Evolutionary conservation across 2,113 vertebrate species (phyloP).

Genomic region (Illadopsis cleaveri): DNA sequence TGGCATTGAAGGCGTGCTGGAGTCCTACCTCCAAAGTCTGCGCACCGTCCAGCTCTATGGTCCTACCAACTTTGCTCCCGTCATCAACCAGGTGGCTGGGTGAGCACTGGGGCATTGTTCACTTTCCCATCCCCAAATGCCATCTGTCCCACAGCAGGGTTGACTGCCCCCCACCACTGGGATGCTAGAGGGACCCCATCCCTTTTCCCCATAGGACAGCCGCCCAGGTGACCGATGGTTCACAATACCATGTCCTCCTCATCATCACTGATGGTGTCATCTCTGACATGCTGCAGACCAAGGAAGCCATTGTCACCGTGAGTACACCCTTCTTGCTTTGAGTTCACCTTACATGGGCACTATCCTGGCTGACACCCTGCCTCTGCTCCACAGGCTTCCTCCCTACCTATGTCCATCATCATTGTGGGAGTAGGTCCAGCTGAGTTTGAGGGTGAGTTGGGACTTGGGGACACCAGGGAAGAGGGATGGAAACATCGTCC

Average conservation of each 20-base stretch:
- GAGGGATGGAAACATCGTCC: neutral
- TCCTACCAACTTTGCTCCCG: constrained; percentile 92
- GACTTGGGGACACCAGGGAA: neutral
- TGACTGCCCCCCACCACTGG: rapidly evolving
- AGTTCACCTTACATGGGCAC: neutral
- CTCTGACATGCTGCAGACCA: constrained; percentile 97
- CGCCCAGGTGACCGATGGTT: constrained; percentile 89
- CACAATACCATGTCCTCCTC: constrained; percentile 95
- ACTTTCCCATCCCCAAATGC: neutral
- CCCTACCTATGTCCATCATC: constrained; percentile 95
- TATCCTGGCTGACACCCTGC: neutral
- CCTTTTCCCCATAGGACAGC: constrained; percentile 77
- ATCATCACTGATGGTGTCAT: constrained; percentile 98
- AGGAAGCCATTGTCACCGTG: constrained; percentile 95
- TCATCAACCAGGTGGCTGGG: constrained; percentile 95
- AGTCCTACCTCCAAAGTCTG: constrained; percentile 91
- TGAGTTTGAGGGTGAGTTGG: constrained; percentile 93
- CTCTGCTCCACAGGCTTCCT: constrained; percentile 81
- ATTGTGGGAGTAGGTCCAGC: constrained; percentile 96
- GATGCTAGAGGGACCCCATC: neutral
- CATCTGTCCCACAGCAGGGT: neutral
- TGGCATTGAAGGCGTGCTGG: constrained; percentile 88
- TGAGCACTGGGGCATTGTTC: constrained; percentile 54
- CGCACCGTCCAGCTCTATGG: constrained; percentile 91
- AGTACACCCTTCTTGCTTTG: constrained; percentile 15